Percentiles rank a stretch among this genome's conserved stretches.
Evolutionary conservation across 1,140 invertebrate species (phyloP).

Genomic region (Drosophila ogumai): DNA sequence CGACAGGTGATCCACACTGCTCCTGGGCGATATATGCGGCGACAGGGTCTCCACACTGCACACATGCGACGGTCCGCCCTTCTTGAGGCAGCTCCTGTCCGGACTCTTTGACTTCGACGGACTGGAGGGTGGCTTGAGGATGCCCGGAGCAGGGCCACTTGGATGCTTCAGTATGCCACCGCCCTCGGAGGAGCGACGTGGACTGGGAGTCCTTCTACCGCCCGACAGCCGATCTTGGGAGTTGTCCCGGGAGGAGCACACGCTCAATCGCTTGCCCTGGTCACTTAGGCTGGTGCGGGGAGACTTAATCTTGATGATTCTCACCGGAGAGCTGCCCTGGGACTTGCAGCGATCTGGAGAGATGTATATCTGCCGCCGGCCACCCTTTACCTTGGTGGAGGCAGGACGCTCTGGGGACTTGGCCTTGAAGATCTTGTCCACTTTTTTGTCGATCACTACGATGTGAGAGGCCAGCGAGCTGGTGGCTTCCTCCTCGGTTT

Average conservation of each 20-base stretch:
- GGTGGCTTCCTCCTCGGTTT: slow-evolving; percentile 70
- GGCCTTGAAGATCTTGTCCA: slow-evolving; percentile 82
- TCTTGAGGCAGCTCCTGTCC: slow-evolving; percentile 82
- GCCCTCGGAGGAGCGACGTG: slow-evolving; percentile 74
- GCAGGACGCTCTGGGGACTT: slow-evolving; percentile 66
- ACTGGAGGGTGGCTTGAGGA: slow-evolving; percentile 78
- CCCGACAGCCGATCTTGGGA: slow-evolving; percentile 76
- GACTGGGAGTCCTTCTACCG: slow-evolving; percentile 76
- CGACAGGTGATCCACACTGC: slow-evolving; percentile 79
- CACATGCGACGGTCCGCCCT: slow-evolving; percentile 74
- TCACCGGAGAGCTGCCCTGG: slow-evolving; percentile 80
- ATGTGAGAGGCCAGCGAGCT: slow-evolving; percentile 60
- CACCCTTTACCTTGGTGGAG: slow-evolving; percentile 50
- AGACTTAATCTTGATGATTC: slow-evolving; percentile 84
- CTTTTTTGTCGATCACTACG: slow-evolving; percentile 83
- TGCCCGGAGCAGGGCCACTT: slow-evolving; percentile 57
- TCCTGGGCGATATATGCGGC: slow-evolving; percentile 73
- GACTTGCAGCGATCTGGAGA: slow-evolving; percentile 84
- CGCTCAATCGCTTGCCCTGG: slow-evolving; percentile 75
- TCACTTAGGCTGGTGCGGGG: slow-evolving; percentile 76
- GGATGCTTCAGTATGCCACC: slow-evolving; percentile 81
- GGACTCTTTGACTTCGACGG: slow-evolving; percentile 82
- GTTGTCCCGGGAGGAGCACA: slow-evolving; percentile 74
- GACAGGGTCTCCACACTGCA: slow-evolving; percentile 69
- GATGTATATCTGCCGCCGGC: slow-evolving; percentile 77